phyloP scores from a whole-genome alignment of 2,888 invertebrate species.

The Dicranocentrus wangi region DNA sequence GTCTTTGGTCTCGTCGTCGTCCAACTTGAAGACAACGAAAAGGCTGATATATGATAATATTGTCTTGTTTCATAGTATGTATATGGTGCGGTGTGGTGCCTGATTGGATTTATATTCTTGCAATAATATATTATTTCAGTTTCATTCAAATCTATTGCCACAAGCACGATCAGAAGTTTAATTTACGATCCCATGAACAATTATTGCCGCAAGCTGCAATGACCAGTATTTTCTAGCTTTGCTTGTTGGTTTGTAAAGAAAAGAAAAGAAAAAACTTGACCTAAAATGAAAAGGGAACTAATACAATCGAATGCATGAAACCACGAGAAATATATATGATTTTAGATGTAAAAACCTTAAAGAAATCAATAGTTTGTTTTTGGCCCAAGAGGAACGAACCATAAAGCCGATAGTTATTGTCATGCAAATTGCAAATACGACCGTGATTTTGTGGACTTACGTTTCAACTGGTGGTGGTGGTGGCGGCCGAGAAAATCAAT shows the following conservation, averaged over 20 bases:
- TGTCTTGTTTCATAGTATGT: background rate
- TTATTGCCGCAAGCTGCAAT: slow-evolving; percentile 30
- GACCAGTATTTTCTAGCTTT: slow-evolving; percentile 21
- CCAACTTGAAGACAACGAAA: too few relatives aligned
- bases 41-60: too few relatives aligned
- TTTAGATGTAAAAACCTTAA: slow-evolving; percentile 1
- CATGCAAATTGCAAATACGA: too few relatives aligned
- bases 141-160: slow-evolving; percentile 20
- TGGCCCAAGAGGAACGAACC: background rate
- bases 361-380: slow-evolving; percentile 3
- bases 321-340: background rate
- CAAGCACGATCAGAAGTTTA: slow-evolving; percentile 29
- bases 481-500: too few relatives aligned
- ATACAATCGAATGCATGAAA: background rate
- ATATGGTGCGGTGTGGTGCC: background rate
- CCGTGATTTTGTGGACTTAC: too few relatives aligned
- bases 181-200: slow-evolving; percentile 21
- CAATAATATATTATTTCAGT: slow-evolving; percentile 21
- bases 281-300: slow-evolving; percentile 12
- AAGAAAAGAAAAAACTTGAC: slow-evolving; percentile 25
- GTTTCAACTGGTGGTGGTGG: too few relatives aligned
- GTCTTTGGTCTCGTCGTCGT: slow-evolving; percentile 1
- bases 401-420: too few relatives aligned
- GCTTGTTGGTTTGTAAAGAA: too few relatives aligned
- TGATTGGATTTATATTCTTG: slow-evolving; percentile 29